Percentiles rank a stretch among this genome's conserved stretches.
Conservation (phyloP, 2,113 vertebrate genomes). For the Hypanus sabinus region DNA sequence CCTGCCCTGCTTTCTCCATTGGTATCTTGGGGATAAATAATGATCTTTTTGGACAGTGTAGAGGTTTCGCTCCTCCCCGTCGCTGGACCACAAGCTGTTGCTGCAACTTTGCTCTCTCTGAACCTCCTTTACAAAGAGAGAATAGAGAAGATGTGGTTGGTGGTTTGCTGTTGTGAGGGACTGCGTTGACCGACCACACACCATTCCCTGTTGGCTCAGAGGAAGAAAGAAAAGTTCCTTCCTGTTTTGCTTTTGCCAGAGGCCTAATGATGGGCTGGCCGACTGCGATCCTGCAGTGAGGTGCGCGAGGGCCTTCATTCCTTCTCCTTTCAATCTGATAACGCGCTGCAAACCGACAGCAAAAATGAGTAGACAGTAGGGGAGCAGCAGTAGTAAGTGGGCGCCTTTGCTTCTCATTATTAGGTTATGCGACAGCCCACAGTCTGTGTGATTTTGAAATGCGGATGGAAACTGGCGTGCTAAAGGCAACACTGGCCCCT, state of each 20-base stretch:
- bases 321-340: neutral
- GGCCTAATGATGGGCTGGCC: neutral
- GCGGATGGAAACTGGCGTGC: too few relatives aligned
- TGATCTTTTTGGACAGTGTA: too few relatives aligned
- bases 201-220: neutral
- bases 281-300: neutral
- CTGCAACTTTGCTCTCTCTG: neutral
- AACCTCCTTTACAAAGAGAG: neutral
- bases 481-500: too few relatives aligned
- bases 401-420: too few relatives aligned
- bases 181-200: neutral
- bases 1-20: neutral
- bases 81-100: neutral
- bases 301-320: neutral
- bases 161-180: neutral
- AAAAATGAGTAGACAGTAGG: too few relatives aligned
- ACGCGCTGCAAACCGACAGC: neutral
- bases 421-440: too few relatives aligned
- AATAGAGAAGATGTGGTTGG: constrained; percentile 25
- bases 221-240: neutral
- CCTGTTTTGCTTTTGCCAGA: constrained; percentile 3
- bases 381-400: too few relatives aligned
- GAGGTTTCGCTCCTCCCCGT: neutral
- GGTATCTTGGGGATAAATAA: too few relatives aligned
- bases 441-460: too few relatives aligned